A percentile compares a stretch with the other conserved stretches of the same genome.
These are phyloP conservation scores for Limanda limanda DNA, from an alignment of 2,113 vertebrate species.

Conservation along the genomic window DNA sequence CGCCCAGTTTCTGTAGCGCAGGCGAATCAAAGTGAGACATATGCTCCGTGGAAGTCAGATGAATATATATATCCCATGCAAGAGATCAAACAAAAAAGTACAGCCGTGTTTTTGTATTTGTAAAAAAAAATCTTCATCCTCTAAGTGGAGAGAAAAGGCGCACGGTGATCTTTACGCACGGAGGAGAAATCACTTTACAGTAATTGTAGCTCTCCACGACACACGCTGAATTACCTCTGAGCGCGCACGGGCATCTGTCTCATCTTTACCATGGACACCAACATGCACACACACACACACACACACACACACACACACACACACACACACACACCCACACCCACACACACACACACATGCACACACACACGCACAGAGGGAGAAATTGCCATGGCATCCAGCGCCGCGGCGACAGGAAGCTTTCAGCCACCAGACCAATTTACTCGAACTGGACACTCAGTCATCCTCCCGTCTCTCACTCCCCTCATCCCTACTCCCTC, in stretches of 20 bases:
- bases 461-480: conserved; percentile 42
- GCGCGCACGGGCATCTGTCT: conserved; percentile 68
- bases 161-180: conserved; percentile 5
- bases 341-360: conserved; percentile 30
- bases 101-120: not conserved
- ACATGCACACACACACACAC: conserved; percentile 60
- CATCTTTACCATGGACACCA: conserved; percentile 83
- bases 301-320: not conserved
- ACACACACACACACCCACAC: conserved; percentile 70
- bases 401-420: conserved; percentile 63
- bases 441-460: conserved; percentile 60
- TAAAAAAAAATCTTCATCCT: conserved; percentile 13
- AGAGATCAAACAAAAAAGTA: conserved; percentile 23
- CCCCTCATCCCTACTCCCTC: conserved; percentile 18
- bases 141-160: conserved; percentile 4
- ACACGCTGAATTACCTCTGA: conserved; percentile 71
- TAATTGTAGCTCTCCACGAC: conserved; percentile 64
- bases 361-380: conserved; percentile 13
- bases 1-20: conserved; percentile 67
- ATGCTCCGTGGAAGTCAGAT: conserved; percentile 27
- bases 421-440: conserved; percentile 63
- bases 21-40: conserved; percentile 52
- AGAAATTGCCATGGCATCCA: conserved; percentile 79
- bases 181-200: conserved; percentile 54
- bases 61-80: not conserved